These are phyloP conservation scores for Noctuana brunneofusca DNA, from an alignment of 2,888 invertebrate genomes.

Conservation along the genomic window DNA sequence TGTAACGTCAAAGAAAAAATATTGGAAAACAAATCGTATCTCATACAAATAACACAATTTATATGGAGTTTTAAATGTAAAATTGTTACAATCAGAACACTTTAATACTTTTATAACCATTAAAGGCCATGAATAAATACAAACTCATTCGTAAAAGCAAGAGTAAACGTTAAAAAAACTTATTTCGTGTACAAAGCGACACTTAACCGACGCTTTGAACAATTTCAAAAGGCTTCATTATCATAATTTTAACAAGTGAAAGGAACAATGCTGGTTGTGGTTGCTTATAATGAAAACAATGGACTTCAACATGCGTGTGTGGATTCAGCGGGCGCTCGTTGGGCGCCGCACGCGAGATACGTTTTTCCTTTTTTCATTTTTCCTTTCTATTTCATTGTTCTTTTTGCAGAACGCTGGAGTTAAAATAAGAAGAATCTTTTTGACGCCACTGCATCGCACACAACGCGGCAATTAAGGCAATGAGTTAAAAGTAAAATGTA, in stretches of 20 bases:
- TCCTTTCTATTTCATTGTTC: conserved; percentile 33
- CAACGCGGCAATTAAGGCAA: too few relatives aligned
- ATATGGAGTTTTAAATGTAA: not conserved
- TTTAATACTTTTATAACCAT: conserved; percentile 2
- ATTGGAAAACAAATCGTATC: not conserved
- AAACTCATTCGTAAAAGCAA: conserved; percentile 5
- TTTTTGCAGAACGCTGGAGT: too few relatives aligned
- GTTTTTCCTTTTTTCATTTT: conserved; percentile 48
- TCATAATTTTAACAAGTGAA: conserved; percentile 63
- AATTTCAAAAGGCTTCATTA: conserved; percentile 60
- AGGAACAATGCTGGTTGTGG: conserved; percentile 61
- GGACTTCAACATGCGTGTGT: conserved; percentile 57
- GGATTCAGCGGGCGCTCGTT: conserved; percentile 58
- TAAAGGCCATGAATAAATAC: conserved; percentile 7
- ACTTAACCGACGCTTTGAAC: conserved; percentile 50
- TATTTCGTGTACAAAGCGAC: conserved; percentile 37
- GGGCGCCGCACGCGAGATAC: conserved; percentile 48
- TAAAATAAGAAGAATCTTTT: too few relatives aligned
- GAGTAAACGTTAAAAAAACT: conserved; percentile 28
- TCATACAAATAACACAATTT: too few relatives aligned
- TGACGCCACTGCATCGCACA: too few relatives aligned
- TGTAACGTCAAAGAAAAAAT: too few relatives aligned
- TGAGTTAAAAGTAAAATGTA: too few relatives aligned
- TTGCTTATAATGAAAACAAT: conserved; percentile 73
- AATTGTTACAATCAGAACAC: not conserved